Conservation (phyloP, 30 jellyfish, hydroid and myxozoan genomes). For the Pseudorhiza aurosa region DNA sequence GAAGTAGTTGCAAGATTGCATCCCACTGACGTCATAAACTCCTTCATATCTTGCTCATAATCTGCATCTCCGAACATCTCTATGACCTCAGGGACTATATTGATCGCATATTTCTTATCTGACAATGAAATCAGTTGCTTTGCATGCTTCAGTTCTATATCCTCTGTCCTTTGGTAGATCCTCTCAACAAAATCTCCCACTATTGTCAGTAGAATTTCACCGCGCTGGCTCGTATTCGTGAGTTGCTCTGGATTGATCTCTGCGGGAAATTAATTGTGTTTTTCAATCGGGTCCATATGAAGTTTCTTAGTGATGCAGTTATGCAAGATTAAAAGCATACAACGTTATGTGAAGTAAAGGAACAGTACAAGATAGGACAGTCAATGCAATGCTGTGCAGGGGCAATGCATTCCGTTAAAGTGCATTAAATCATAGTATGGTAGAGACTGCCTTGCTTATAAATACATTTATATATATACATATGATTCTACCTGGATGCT, state of each 20-base stretch:
- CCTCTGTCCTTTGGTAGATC: conserved; percentile 12
- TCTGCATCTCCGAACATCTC: conserved; percentile 38
- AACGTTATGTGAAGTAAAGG: no score
- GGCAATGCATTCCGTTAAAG: no score
- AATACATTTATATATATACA: no score
- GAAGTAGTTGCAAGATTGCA: neutral
- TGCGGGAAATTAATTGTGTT: neutral
- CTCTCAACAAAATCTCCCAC: conserved; percentile 5
- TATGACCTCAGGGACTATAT: conserved; percentile 39
- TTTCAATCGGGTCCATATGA: neutral
- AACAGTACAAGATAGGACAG: no score
- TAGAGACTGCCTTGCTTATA: no score
- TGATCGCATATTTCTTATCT: conserved; percentile 23
- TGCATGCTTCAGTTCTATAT: conserved; percentile 31
- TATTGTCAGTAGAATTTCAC: neutral
- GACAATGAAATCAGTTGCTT: conserved; percentile 9
- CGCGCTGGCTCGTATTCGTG: neutral
- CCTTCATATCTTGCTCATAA: neutral
- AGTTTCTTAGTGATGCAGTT: no score
- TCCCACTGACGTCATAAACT: neutral
- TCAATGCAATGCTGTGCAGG: no score
- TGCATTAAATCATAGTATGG: no score
- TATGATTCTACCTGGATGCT: no score
- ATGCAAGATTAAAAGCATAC: no score
- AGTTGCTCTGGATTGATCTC: neutral